Evolutionary conservation across 2,113 vertebrate species (phyloP).

Genomic region (Indicator maculatus): DNA sequence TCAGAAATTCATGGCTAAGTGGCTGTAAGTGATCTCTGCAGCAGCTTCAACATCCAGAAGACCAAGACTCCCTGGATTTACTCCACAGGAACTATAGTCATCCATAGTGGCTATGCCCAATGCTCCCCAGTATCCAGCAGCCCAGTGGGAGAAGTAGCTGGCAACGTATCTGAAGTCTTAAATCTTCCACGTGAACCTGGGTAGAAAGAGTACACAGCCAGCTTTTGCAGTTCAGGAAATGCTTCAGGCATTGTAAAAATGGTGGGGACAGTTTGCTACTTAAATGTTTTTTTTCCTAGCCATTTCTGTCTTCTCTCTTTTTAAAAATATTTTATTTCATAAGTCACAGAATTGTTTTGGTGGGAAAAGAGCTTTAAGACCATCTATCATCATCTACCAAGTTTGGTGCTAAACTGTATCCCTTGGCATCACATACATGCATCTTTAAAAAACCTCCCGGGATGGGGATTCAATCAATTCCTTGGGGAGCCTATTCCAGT

Average conservation of each 20-base stretch:
- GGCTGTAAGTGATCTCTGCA: neutral
- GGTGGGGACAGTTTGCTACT: neutral
- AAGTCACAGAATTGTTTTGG: no score
- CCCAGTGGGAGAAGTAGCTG: neutral
- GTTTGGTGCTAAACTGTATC: no score
- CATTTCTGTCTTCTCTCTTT: neutral
- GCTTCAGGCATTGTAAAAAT: neutral
- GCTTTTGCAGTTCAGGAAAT: neutral
- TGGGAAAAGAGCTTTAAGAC: no score
- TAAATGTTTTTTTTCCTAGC: neutral
- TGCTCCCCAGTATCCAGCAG: neutral
- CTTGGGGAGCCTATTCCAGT: no score
- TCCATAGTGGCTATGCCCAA: no score
- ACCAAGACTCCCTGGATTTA: neutral
- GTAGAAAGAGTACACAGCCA: neutral
- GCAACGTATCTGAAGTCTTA: neutral
- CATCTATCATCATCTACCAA: no score
- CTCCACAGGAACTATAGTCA: neutral
- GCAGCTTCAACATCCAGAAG: neutral
- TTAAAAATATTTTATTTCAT: neutral
- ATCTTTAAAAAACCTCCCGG: no score
- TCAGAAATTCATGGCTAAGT: neutral
- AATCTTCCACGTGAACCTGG: neutral
- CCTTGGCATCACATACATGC: no score
- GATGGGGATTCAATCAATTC: no score